phyloP scores from a whole-genome alignment of 2,797 vertebrate species.

The Paedocypris micromegethes region DNA sequence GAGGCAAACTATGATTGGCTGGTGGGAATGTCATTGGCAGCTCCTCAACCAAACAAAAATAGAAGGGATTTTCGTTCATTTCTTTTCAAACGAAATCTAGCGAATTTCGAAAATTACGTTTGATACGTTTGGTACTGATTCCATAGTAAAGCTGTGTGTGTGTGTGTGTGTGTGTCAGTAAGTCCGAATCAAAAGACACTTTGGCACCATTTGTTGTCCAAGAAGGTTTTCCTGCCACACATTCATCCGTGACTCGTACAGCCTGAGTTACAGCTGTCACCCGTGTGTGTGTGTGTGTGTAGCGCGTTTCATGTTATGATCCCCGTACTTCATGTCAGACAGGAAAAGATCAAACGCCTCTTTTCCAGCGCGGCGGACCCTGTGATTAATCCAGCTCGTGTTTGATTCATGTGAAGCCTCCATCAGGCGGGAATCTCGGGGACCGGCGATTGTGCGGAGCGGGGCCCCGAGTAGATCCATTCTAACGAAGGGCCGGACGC shows the following conservation, averaged over 20 bases:
- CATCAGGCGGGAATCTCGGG: conserved; percentile 6
- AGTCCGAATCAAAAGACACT: background rate
- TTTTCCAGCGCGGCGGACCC: conserved; percentile 18
- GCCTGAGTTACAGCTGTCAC: background rate
- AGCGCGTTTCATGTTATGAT: conserved; percentile 29
- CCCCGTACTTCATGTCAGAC: conserved; percentile 34
- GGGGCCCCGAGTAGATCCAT: conserved; percentile 24
- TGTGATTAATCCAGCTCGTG: conserved; percentile 28
- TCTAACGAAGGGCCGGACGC: conserved; percentile 37
- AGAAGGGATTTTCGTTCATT: no score
- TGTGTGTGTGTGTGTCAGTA: background rate
- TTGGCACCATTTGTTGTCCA: background rate
- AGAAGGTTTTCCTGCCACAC: background rate
- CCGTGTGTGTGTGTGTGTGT: conserved; percentile 9
- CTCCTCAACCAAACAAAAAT: no score
- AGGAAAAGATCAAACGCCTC: conserved; percentile 34
- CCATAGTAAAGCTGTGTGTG: background rate
- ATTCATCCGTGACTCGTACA: conserved; percentile 2
- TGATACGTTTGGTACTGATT: no score
- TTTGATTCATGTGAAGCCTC: conserved; percentile 10
- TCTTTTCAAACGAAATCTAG: no score
- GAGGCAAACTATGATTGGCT: no score
- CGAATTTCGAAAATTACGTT: no score
- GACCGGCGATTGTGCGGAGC: conserved; percentile 10
- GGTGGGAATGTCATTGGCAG: no score